Base-by-base conservation (phyloP, 2,113 vertebrate species). In the Serilophus lunatus region DNA sequence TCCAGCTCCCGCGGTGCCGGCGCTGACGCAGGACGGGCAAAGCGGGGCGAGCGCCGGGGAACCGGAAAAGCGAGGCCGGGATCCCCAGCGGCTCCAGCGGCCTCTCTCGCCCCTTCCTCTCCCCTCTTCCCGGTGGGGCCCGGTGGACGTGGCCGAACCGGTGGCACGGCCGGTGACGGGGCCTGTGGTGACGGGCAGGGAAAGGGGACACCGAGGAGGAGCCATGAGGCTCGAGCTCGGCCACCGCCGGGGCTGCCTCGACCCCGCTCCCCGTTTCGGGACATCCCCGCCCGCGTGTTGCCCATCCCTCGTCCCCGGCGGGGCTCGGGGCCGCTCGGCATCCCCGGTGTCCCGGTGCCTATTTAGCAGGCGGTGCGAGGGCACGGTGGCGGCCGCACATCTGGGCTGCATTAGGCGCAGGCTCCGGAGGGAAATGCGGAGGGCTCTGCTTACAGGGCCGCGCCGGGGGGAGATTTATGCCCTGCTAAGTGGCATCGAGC, bases 321-420 rank as follows among this genome's bases (percentile, higher is more conserved):
- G 45, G 54, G 51, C 54, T 59, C 3, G n/a, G 87, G 63, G 76
- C 4, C 53, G 16, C 44, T 36, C 9, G 82, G 57, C 60, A 31
- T 53, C 51, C 12, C 59, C 40, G 45, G 69, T 81, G 94, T 96
- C 86, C 63, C 71, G 9, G 70, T 6, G 77, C 59, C 90, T 70
- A 29, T 49, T 83, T 79, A 86, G 66, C 88, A 18, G 88, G 92
- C 87, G 16, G 80, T 1, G 47, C 31, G 31, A 20, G 94, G 92
- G 95, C 87, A 95, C 81, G 77, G 96, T 74, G 95, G 79, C 81
- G 60, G 90, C 70, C 25, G 31, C 56, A 92, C 95, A 92, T 96
- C 95, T 96, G 93, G 96, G 94, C 86, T 95, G 77, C 81, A 93
- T 97, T 92, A 91, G 82, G 76, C 66, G 83, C 94, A 80, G 82